Percentiles rank a stretch among this genome's conserved stretches.
Conservation (phyloP, 1,140 invertebrate genomes). For the Gryllus bimaculatus region DNA sequence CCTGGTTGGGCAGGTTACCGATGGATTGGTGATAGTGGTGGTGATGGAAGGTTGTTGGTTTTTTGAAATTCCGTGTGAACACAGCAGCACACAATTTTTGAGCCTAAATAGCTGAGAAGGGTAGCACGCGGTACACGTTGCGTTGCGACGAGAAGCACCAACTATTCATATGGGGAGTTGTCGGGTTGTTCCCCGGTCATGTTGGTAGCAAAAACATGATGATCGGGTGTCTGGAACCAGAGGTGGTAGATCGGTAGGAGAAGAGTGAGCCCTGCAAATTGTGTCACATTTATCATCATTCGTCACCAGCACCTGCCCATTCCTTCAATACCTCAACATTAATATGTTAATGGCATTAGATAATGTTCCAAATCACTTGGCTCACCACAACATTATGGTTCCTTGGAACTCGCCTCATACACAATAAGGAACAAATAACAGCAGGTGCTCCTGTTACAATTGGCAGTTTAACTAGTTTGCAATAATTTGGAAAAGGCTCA, state of each 20-base stretch:
- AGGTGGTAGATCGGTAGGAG: conserved; percentile 21
- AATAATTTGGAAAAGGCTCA: background rate
- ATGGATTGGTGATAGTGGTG: conserved; percentile 19
- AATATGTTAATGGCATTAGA: background rate
- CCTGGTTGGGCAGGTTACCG: conserved; percentile 17
- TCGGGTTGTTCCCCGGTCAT: conserved; percentile 16
- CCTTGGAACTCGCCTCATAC: background rate
- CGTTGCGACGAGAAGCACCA: conserved; percentile 20
- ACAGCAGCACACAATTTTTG: conserved; percentile 17
- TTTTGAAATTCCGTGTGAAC: conserved; percentile 15
- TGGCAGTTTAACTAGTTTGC: background rate
- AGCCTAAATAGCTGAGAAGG: conserved; percentile 20
- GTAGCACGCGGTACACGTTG: conserved; percentile 7
- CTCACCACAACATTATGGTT: background rate
- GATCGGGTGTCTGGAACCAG: conserved; percentile 20
- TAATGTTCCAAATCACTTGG: background rate
- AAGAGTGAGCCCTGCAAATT: conserved; percentile 22
- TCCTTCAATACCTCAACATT: background rate
- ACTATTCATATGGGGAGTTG: conserved; percentile 22
- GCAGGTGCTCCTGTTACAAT: background rate
- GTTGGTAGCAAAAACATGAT: conserved; percentile 22
- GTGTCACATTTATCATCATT: conserved; percentile 17
- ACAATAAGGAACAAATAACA: background rate
- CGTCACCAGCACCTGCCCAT: background rate
- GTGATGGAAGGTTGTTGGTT: conserved; percentile 19